A percentile compares a stretch with the other conserved stretches of the same genome.
These are phyloP conservation scores for Anhinga rufa DNA, from an alignment of 2,113 vertebrate species.

Conservation along the genomic window DNA sequence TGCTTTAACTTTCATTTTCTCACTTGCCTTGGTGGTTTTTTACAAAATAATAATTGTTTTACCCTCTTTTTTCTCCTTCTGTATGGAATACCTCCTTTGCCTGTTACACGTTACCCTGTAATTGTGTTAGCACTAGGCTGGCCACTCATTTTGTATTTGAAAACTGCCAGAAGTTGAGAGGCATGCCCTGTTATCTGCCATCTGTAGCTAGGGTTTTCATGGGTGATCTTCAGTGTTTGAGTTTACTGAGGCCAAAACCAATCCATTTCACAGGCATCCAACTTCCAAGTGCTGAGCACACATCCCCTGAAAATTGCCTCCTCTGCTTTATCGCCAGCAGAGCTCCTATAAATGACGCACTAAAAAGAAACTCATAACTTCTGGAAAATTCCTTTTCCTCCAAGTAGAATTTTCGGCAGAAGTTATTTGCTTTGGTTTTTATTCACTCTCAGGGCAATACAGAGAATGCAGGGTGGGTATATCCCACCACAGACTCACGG, in stretches of 20 bases:
- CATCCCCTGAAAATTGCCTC: not conserved
- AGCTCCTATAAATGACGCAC: not conserved
- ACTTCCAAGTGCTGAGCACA: not conserved
- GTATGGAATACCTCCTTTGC: not conserved
- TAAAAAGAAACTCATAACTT: not conserved
- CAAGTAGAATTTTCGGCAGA: not conserved
- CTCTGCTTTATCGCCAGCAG: not conserved
- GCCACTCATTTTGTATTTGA: not conserved
- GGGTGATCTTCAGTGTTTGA: not conserved
- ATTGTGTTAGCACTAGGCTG: not conserved
- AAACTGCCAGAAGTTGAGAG: not conserved
- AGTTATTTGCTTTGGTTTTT: not conserved
- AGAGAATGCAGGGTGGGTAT: not conserved
- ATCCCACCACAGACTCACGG: not conserved
- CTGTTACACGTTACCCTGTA: fast-evolving
- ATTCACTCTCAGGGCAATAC: not conserved
- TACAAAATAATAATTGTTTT: not conserved
- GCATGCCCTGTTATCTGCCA: not conserved
- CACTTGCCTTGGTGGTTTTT: not conserved
- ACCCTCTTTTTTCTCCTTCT: not conserved
- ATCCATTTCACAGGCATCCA: not conserved
- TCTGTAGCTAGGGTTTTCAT: not conserved
- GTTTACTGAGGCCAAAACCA: not conserved
- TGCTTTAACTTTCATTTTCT: not conserved
- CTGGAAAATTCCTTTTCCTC: not conserved